phyloP scores from a whole-genome alignment of 2,113 vertebrate species.

The Hypanus sabinus region DNA sequence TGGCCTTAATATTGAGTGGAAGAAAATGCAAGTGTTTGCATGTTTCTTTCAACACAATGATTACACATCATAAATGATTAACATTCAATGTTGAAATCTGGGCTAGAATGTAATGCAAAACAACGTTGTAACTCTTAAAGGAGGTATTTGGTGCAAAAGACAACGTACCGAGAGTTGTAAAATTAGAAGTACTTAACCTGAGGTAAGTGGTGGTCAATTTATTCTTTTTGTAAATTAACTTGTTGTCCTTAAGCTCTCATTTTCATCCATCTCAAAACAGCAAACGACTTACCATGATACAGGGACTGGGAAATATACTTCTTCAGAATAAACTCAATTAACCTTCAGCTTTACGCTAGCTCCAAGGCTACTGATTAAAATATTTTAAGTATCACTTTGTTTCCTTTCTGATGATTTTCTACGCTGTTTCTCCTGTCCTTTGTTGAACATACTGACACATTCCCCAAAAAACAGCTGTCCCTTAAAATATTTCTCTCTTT shows the following conservation, averaged over 20 bases:
- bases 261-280: background rate
- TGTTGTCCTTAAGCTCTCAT: background rate
- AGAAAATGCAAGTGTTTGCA: background rate
- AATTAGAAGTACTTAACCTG: constrained; percentile 1
- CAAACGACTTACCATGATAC: background rate
- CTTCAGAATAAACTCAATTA: background rate
- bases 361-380: background rate
- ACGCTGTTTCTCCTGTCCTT: background rate
- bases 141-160: background rate
- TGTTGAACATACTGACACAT: background rate
- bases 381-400: background rate
- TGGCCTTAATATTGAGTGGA: background rate
- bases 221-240: constrained; percentile 1
- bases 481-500: background rate
- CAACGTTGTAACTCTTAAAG: constrained; percentile 6
- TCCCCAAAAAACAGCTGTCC: background rate
- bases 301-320: background rate
- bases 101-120: background rate
- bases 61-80: background rate
- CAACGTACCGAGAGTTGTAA: background rate
- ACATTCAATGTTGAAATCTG: constrained; percentile 3
- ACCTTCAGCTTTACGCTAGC: background rate
- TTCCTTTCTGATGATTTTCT: background rate
- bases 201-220: constrained; percentile 13
- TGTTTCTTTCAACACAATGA: background rate